Evolutionary conservation across 2,888 invertebrate genomes (phyloP).

Genomic region (Thelaira solivaga): DNA sequence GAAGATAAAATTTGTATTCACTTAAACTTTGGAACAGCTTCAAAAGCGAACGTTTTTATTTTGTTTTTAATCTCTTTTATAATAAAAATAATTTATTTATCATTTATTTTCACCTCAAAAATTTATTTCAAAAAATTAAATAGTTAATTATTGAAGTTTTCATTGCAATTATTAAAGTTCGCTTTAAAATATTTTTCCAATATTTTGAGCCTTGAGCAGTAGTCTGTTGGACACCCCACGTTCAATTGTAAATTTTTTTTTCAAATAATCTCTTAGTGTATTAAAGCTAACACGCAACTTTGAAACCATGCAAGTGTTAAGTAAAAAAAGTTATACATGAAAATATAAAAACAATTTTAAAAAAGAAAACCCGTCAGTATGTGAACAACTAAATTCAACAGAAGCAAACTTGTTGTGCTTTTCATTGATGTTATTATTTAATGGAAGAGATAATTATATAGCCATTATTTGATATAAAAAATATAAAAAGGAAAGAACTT

Average conservation of each 20-base stretch:
- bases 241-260: background rate
- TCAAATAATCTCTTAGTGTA: background rate
- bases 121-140: too few species aligned
- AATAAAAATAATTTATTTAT: too few species aligned
- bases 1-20: too few species aligned
- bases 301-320: constrained; percentile 43
- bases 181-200: too few species aligned
- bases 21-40: too few species aligned
- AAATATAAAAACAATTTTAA: background rate
- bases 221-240: background rate
- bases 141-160: too few species aligned
- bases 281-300: constrained; percentile 47
- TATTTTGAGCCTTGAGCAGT: background rate
- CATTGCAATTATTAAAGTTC: too few species aligned
- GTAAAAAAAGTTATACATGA: constrained; percentile 12
- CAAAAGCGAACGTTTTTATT: too few species aligned
- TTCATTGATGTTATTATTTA: constrained; percentile 1
- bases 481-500: background rate
- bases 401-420: background rate
- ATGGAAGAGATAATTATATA: constrained; percentile 27
- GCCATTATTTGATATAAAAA: background rate
- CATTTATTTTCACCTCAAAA: too few species aligned
- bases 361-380: constrained; percentile 20
- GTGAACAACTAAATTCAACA: constrained; percentile 1
- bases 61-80: too few species aligned